Base-by-base conservation (phyloP, 2,797 vertebrate species). In the Pelobates cultripes region DNA sequence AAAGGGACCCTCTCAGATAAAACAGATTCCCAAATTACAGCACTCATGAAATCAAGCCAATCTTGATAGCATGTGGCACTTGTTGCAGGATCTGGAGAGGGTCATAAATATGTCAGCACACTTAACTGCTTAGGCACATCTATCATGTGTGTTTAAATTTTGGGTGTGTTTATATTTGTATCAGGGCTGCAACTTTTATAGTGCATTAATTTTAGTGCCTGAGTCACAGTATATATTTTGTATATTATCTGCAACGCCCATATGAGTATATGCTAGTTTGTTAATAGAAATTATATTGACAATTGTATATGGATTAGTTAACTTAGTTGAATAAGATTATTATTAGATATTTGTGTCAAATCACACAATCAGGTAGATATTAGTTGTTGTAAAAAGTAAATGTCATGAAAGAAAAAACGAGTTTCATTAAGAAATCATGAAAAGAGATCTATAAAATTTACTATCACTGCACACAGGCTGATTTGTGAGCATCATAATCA, bases 161-260 rank as follows among this genome's bases (percentile, higher is more conserved):
- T 78, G 81, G 81, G 81, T 82, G 81, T 82, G 80, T 77, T 70
- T 75, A 70, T 47, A 75, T 81, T 28, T 81, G 67, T 67, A 70
- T 40, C 67, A 81, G 64, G 73, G 43, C 73, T 75, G 73, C 44
- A 75, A 63, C 79, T 70, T 28, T 28, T 81, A 68, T 45, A 70
- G 44, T 70, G 43, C 61, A 81, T 75, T 75, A 66, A 75, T 81
- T n/a, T 76, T 53, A 75, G n/a, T 57, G 28, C 66, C 66, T 63
- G 79, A 81, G 66, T 75, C 66, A 81, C 51, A 75, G 66, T 6
- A 75, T 81, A 43, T 61, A 63, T 57, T 70, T 53, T 70, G 9
- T 75, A 53, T 53, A 75, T 60, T n/a, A 81, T n/a, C 67, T 75
- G 79, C 63, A 75, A 75, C 73, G 43, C 73, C 73, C 79, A 81